phyloP scores from a whole-genome alignment of 2,113 vertebrate species.

The Phylloscopus whistleri region DNA sequence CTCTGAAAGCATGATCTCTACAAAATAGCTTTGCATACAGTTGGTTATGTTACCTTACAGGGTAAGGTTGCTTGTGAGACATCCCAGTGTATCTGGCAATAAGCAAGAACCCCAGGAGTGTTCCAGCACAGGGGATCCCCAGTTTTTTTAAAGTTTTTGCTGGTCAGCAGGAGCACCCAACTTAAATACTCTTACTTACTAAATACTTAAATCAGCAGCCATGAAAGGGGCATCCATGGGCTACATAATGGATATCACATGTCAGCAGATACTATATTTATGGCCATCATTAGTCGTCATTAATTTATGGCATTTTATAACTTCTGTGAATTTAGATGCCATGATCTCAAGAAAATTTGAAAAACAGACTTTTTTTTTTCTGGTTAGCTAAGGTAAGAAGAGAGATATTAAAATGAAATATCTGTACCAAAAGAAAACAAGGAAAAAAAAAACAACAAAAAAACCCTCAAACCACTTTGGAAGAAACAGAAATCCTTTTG shows the following conservation, averaged over 20 bases:
- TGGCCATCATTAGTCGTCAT: too few relatives aligned
- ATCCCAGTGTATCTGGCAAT: neutral
- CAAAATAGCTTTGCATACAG: neutral
- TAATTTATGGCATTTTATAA: neutral
- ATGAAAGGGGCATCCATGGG: neutral
- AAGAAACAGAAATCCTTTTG: neutral
- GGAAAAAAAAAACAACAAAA: too few relatives aligned
- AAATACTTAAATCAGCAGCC: neutral
- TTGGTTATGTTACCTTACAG: neutral
- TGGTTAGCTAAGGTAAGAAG: neutral
- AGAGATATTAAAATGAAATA: neutral
- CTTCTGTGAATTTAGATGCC: neutral
- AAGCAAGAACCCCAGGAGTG: fast-evolving
- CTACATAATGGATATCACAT: neutral
- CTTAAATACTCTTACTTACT: neutral
- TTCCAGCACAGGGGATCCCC: fast-evolving
- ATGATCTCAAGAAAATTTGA: neutral
- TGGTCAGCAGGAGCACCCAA: neutral
- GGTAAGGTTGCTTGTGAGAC: neutral
- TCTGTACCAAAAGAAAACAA: neutral
- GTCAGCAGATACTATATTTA: neutral
- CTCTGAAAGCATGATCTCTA: neutral
- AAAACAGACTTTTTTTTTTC: neutral
- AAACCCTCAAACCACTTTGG: fast-evolving
- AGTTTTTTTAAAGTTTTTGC: neutral